Percentiles rank a stretch among this genome's conserved stretches.
These are phyloP conservation scores for Pocillopora damicornis DNA, from an alignment of 64 coral and sea anemone species.

Conservation along the genomic window DNA sequence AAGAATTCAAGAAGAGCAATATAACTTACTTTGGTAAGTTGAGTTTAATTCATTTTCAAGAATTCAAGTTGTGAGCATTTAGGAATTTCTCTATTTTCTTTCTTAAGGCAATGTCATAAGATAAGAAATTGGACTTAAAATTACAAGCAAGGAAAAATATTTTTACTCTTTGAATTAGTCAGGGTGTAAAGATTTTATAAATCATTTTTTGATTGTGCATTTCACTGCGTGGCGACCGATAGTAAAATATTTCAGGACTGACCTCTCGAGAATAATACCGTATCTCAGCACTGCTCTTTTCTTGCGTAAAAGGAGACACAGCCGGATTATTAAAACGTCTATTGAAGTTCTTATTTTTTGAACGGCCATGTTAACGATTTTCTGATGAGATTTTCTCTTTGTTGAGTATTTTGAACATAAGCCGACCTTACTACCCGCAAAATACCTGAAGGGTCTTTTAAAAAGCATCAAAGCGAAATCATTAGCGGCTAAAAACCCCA, in stretches of 20 bases:
- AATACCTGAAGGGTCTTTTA: slow-evolving; percentile 35
- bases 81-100: neutral
- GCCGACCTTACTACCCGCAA: slow-evolving; percentile 21
- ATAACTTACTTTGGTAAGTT: slow-evolving; percentile 83
- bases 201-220: slow-evolving; percentile 27
- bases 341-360: neutral
- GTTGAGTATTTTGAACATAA: slow-evolving; percentile 26
- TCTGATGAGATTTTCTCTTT: neutral
- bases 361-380: neutral
- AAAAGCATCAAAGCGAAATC: slow-evolving; percentile 25
- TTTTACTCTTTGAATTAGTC: neutral
- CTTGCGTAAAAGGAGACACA: no score
- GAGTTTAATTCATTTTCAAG: neutral
- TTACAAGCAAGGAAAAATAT: neutral
- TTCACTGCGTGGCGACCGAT: slow-evolving; percentile 10
- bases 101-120: neutral
- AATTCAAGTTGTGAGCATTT: neutral
- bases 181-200: neutral
- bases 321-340: neutral
- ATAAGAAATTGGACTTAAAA: neutral
- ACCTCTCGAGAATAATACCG: no score
- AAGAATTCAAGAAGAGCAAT: slow-evolving; percentile 81
- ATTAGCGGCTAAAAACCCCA: neutral
- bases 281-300: no score
- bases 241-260: neutral